Percentiles rank a stretch among this genome's conserved stretches.
Evolutionary conservation across 1,140 invertebrate species (phyloP).

Genomic region (Philopotamus ludificatus): DNA sequence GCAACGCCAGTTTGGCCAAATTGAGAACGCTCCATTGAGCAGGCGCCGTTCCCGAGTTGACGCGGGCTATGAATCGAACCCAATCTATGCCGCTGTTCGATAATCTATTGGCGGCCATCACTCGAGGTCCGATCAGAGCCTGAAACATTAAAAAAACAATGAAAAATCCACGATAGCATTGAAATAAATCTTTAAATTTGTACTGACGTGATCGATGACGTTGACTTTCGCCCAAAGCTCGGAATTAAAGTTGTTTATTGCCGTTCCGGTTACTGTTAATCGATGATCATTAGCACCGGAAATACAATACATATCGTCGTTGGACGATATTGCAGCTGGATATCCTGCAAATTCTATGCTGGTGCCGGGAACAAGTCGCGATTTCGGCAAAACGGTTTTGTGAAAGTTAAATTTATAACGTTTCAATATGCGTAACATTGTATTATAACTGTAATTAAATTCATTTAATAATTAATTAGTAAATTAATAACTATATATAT

Average conservation of each 20-base stretch:
- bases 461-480: background rate
- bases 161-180: background rate
- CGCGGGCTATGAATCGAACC: conserved; percentile 61
- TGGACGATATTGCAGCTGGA: conserved; percentile 81
- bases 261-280: conserved; percentile 60
- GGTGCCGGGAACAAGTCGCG: conserved; percentile 65
- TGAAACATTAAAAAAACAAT: conserved; percentile 27
- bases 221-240: conserved; percentile 57
- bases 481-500: background rate
- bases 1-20: conserved; percentile 56
- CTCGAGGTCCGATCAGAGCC: conserved; percentile 75
- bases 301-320: conserved; percentile 82
- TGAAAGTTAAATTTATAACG: conserved; percentile 84
- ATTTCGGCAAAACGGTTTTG: conserved; percentile 54
- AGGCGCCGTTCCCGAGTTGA: conserved; percentile 82
- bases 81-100: conserved; percentile 70
- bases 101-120: conserved; percentile 85
- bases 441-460: conserved; percentile 62
- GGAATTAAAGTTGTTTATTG: conserved; percentile 58
- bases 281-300: conserved; percentile 53
- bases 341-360: conserved; percentile 83
- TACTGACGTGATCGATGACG: conserved; percentile 52
- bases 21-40: conserved; percentile 89
- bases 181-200: background rate
- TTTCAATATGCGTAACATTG: conserved; percentile 88